A percentile compares a stretch with the other conserved stretches of the same genome.
Conservation (phyloP, 2,888 invertebrate genomes). For the Monopis laevigella region DNA sequence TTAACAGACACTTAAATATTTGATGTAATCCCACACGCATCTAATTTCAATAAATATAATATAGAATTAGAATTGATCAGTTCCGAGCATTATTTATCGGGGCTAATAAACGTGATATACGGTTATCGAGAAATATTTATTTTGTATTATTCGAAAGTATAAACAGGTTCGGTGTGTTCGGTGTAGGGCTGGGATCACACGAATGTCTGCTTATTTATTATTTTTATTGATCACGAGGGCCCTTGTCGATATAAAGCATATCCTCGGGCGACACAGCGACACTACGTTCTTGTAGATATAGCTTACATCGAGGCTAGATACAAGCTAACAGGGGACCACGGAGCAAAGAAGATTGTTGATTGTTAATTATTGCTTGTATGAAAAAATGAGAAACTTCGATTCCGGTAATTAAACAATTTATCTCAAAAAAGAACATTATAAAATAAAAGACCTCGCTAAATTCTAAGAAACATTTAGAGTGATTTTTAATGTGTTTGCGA, state of each 20-base stretch:
- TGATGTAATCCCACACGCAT: constrained; percentile 46
- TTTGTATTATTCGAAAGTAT: constrained; percentile 29
- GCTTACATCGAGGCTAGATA: no score
- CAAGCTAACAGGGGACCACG: constrained; percentile 1
- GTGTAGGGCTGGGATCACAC: constrained; percentile 47
- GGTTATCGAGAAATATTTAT: constrained; percentile 45
- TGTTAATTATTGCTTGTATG: no score
- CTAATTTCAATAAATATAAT: constrained; percentile 64
- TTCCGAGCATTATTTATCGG: constrained; percentile 59
- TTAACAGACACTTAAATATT: constrained; percentile 56
- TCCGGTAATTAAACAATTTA: no score
- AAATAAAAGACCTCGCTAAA: no score
- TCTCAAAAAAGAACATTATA: no score
- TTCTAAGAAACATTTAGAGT: no score
- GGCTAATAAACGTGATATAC: constrained; percentile 63
- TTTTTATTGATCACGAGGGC: constrained; percentile 50
- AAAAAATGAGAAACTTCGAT: no score
- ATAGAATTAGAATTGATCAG: constrained; percentile 61
- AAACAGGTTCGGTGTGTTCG: constrained; percentile 26
- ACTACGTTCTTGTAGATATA: background rate
- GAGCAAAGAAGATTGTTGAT: background rate
- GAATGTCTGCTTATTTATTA: constrained; percentile 52
- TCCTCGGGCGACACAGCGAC: constrained; percentile 39
- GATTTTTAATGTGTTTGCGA: no score
- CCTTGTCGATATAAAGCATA: constrained; percentile 46